phyloP scores from a whole-genome alignment of 2,797 vertebrate genomes.

The Cossypha niveicapilla region DNA sequence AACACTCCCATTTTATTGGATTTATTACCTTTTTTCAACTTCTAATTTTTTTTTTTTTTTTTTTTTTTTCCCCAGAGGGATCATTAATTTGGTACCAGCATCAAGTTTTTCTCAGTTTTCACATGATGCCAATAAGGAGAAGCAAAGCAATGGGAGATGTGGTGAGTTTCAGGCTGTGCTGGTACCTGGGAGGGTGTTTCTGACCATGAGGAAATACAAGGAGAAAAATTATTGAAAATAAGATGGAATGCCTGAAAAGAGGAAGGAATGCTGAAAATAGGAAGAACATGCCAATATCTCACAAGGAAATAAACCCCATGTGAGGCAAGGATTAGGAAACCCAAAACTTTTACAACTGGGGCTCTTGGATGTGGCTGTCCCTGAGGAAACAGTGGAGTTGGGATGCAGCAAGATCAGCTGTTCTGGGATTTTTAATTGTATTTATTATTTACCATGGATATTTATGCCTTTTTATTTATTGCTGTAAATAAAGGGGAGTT shows the following conservation, averaged over 20 bases:
- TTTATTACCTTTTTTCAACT: not conserved
- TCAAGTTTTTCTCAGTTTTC: not conserved
- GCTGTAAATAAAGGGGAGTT: not conserved
- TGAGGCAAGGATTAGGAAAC: not conserved
- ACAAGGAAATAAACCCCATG: not conserved
- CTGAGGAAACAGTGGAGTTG: not conserved
- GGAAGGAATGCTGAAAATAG: not conserved
- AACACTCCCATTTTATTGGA: not conserved
- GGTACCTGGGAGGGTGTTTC: not conserved
- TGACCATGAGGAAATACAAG: rapidly evolving
- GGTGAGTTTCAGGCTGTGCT: not conserved
- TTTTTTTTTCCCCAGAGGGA: not conserved
- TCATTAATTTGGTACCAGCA: not conserved
- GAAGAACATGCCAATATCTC: not conserved
- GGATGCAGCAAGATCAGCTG: not conserved
- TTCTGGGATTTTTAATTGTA: not conserved
- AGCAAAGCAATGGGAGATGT: not conserved
- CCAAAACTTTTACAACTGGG: not conserved
- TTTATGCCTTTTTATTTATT: not conserved
- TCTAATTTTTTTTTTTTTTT: too few species aligned
- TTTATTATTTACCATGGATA: not conserved
- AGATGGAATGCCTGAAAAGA: not conserved
- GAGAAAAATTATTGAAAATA: not conserved
- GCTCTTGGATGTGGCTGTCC: not conserved
- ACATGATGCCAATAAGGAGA: too few species aligned